Base-by-base conservation (phyloP, 2,888 invertebrate species). In the Argynnis bischoffii region DNA sequence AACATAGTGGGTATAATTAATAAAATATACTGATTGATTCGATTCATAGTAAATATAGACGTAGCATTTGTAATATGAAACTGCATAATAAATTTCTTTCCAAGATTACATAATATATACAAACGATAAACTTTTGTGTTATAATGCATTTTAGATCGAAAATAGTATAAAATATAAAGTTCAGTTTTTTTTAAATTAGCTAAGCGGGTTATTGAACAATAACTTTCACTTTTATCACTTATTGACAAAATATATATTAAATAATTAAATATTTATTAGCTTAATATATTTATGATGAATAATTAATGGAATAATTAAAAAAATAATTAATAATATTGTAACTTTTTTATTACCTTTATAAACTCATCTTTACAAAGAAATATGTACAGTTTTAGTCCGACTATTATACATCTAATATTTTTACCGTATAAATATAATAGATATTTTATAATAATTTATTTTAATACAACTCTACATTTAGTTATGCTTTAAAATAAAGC, bases 211-310 rank as follows among this genome's bases (percentile, higher is more conserved):
- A 11, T 15, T 6, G 31, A 26, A 59, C 16, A 48, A 48, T 16
- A 26, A 48, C 48, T 59, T 59, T 59, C 48, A 59, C 48, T 48
- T n/a, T 21, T 48, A 31, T 26, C 15, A 8, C 2, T 59, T 59
- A 8, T 26, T n/a, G 3, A 18, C 41, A 46, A 21, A 48, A 53
- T 4, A 53, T 15, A 14, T 26, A 2, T 18, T 53, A 14, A 53
- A 26, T 0, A 48, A 6, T n/a, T 48, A 47, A 21, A 59, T 47
- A 47, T 35, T 5, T 13, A 35, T 31, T 13, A 8, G 21, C 3
- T 31, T 1, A 47, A 59, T 59, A 47, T 11, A 47, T 48, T 1
- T 41, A 6, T 35, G 8, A 6, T 35, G 8, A 35, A 8, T 35
- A 8, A 35, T 35, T 35, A 35, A 35, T 35, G 2, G 35, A 35